phyloP scores from a whole-genome alignment of 2,797 vertebrate genomes.

The Carcharodon carcharias region DNA sequence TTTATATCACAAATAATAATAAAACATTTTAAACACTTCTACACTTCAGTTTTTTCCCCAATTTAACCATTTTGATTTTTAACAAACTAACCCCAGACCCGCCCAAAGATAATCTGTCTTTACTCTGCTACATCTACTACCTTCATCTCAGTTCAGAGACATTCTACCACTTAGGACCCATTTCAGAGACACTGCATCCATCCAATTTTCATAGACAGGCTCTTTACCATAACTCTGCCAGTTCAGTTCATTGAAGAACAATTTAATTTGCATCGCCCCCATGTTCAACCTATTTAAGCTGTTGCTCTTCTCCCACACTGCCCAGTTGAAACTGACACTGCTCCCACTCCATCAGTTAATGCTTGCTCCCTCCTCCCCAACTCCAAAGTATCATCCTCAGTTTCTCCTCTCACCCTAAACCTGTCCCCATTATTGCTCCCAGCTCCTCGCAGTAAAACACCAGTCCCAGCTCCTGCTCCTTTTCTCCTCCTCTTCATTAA shows the following conservation, averaged over 20 bases:
- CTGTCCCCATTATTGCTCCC: background rate
- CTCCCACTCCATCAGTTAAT: background rate
- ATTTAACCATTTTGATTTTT: background rate
- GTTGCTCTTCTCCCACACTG: background rate
- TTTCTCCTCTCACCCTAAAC: no score
- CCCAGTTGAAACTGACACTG: no score
- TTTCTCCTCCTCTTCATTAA: background rate
- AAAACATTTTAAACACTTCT: background rate
- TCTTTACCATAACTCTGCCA: background rate
- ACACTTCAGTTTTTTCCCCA: background rate
- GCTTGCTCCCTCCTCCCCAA: no score
- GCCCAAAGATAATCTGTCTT: background rate
- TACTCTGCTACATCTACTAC: background rate
- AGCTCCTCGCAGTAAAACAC: background rate
- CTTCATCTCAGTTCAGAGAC: background rate
- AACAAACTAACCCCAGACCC: background rate
- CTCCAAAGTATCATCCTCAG: no score
- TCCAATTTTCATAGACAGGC: background rate
- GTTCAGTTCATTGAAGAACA: background rate
- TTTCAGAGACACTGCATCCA: background rate
- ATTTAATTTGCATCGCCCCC: no score
- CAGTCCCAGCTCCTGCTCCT: background rate
- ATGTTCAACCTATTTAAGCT: background rate
- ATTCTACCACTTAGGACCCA: background rate
- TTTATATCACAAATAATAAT: no score